phyloP scores from a whole-genome alignment of 2,888 invertebrate genomes.

The Bhutanitis thaidina region DNA sequence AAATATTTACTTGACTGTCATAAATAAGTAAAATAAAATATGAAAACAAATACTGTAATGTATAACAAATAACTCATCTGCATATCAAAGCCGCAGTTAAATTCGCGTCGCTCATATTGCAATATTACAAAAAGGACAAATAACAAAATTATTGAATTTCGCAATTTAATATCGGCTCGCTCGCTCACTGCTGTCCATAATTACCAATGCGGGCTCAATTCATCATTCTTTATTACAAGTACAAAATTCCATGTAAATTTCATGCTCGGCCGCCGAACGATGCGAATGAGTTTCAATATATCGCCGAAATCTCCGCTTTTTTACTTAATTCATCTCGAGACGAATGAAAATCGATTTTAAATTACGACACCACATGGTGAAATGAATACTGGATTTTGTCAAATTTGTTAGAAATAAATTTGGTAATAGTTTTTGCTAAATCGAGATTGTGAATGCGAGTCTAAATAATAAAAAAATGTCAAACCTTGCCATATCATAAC shows the following conservation, averaged over 20 bases:
- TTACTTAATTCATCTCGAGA: constrained; percentile 23
- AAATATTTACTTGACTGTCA: too few species aligned
- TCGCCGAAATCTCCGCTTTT: constrained; percentile 56
- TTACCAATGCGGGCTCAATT: constrained; percentile 76
- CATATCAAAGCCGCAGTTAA: constrained; percentile 21
- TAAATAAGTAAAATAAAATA: too few species aligned
- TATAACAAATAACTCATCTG: not conserved
- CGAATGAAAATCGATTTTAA: constrained; percentile 24
- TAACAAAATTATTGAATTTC: constrained; percentile 73
- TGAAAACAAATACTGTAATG: too few species aligned
- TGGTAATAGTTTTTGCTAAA: too few species aligned
- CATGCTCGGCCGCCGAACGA: constrained; percentile 57
- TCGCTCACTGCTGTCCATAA: constrained; percentile 68
- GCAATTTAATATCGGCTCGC: constrained; percentile 66
- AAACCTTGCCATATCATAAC: too few species aligned
- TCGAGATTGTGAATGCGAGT: too few species aligned
- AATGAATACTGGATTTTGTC: not conserved
- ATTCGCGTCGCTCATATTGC: constrained; percentile 26
- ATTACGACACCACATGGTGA: constrained; percentile 14
- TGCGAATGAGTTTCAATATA: constrained; percentile 66
- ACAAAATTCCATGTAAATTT: constrained; percentile 77
- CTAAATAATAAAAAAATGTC: too few species aligned
- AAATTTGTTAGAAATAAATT: too few species aligned
- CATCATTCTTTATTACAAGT: constrained; percentile 79
- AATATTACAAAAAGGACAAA: constrained; percentile 34